Percentiles rank a stretch among this genome's conserved stretches.
Conservation (phyloP, 2,797 vertebrate species). For the Anas acuta region DNA sequence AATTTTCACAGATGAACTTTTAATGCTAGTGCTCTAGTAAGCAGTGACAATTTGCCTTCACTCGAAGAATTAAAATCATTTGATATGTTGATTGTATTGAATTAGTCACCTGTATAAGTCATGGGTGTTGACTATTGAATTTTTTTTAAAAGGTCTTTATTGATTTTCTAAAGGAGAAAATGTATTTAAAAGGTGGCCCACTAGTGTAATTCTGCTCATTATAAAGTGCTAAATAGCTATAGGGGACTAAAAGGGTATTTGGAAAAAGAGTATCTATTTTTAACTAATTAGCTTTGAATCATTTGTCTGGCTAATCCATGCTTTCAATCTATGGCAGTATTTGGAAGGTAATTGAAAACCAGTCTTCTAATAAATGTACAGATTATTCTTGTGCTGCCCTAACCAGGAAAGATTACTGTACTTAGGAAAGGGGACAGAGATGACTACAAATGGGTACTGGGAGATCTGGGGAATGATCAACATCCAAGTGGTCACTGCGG, state of each 20-base stretch:
- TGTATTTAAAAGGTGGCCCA: conserved; percentile 46
- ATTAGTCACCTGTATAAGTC: conserved; percentile 71
- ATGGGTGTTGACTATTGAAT: conserved; percentile 69
- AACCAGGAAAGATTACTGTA: not conserved
- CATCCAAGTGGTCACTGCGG: accelerated
- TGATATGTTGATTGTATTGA: conserved; percentile 59
- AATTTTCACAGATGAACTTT: conserved; percentile 68
- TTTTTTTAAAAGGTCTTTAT: conserved; percentile 70
- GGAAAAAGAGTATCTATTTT: conserved; percentile 71
- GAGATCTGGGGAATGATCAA: accelerated
- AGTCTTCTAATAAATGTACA: conserved; percentile 16
- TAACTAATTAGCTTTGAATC: conserved; percentile 70
- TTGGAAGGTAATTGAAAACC: conserved; percentile 63
- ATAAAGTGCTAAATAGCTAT: conserved; percentile 70
- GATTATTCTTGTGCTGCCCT: conserved; percentile 3
- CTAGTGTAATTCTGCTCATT: conserved; percentile 68
- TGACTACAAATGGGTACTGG: not conserved
- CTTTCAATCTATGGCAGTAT: conserved; percentile 46
- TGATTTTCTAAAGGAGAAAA: conserved; percentile 71
- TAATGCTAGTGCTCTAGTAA: conserved; percentile 51
- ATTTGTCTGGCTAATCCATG: conserved; percentile 49
- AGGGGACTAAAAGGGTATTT: conserved; percentile 63
- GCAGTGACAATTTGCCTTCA: conserved; percentile 52
- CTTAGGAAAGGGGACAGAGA: not conserved
- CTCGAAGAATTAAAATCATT: conserved; percentile 68